Percentiles rank a stretch among this genome's conserved stretches.
phyloP scores from a whole-genome alignment of 2,113 vertebrate species.

The Ginglymostoma cirratum region DNA sequence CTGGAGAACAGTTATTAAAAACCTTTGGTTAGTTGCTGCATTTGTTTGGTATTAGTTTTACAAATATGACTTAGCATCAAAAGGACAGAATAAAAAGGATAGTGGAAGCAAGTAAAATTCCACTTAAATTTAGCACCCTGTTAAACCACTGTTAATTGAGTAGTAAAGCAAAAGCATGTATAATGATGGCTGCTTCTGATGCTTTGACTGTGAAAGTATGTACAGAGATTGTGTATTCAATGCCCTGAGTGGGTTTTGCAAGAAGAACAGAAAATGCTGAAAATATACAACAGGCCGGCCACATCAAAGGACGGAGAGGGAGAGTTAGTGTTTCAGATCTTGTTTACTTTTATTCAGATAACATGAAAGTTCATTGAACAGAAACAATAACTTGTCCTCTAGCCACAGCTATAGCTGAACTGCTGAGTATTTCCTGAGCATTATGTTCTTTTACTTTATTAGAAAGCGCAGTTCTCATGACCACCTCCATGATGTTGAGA shows the following conservation, averaged over 20 bases:
- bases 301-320: too few relatives aligned
- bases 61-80: neutral
- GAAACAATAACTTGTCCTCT: too few relatives aligned
- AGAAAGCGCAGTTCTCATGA: neutral
- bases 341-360: too few relatives aligned
- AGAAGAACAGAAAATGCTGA: too few relatives aligned
- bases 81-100: neutral
- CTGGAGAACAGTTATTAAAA: neutral
- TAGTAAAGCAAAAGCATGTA: neutral
- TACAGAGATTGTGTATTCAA: neutral
- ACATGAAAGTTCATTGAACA: too few relatives aligned
- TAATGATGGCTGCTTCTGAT: neutral
- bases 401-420: too few relatives aligned
- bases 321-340: too few relatives aligned
- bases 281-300: too few relatives aligned
- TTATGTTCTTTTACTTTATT: too few relatives aligned
- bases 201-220: neutral
- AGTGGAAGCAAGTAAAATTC: neutral
- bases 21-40: neutral
- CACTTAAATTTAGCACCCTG: neutral
- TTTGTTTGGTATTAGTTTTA: neutral
- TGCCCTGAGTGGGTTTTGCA: neutral
- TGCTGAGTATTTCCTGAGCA: too few relatives aligned
- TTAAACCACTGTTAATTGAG: neutral
- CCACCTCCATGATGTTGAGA: neutral